Evolutionary conservation across 2,888 invertebrate genomes (phyloP).

Genomic region (Luperina testacea): DNA sequence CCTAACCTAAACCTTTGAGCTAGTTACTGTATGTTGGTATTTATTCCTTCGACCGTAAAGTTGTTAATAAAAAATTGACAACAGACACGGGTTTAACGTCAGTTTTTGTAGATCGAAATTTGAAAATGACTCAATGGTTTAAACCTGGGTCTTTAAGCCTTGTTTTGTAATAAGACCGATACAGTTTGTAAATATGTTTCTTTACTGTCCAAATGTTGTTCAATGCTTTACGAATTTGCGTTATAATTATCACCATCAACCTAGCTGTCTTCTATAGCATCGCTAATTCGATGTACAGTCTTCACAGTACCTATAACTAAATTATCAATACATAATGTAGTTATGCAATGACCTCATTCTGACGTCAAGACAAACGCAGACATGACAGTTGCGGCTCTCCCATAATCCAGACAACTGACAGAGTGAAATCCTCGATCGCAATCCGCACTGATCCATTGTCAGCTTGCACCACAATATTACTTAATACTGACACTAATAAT

Average conservation of each 20-base stretch:
- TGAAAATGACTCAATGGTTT: not conserved
- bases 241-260: not conserved
- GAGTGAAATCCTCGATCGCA: constrained; percentile 55
- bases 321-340: constrained; percentile 31
- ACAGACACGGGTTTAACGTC: not conserved
- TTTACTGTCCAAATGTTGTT: not conserved
- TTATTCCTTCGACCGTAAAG: not conserved
- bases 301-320: not conserved
- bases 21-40: not conserved
- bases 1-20: not conserved
- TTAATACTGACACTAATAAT: constrained; percentile 29
- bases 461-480: constrained; percentile 34
- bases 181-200: not conserved
- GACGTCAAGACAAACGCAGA: constrained; percentile 42
- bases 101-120: not conserved
- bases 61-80: not conserved
- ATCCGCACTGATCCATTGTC: constrained; percentile 55
- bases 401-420: constrained; percentile 62
- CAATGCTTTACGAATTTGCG: not conserved
- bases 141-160: not conserved
- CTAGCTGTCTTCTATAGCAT: not conserved
- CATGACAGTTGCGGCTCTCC: constrained; percentile 61
- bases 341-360: constrained; percentile 44
- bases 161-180: not conserved
- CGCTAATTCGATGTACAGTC: not conserved